Percentiles rank a stretch among this genome's conserved stretches.
These are phyloP conservation scores for Alentia gelatinosa DNA, from an alignment of 2,888 invertebrate species.

Conservation along the genomic window DNA sequence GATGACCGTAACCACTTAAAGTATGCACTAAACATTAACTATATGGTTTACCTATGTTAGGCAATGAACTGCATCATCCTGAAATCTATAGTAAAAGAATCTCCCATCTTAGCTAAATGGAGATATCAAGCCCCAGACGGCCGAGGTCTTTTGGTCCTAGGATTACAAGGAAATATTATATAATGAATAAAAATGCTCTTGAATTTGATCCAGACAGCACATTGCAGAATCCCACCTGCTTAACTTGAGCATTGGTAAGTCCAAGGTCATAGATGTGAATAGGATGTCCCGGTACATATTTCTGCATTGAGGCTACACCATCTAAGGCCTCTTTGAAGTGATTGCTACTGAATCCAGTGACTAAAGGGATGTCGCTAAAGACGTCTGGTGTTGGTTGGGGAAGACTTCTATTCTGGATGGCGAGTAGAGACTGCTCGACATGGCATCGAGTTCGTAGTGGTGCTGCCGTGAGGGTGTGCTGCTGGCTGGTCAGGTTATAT, in stretches of 20 bases:
- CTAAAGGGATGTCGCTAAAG: neutral
- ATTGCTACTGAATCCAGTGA: neutral
- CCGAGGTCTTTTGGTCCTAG: neutral
- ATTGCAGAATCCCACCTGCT: neutral
- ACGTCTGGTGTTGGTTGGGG: neutral
- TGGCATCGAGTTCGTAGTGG: neutral
- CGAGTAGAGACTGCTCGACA: neutral
- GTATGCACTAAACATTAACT: neutral
- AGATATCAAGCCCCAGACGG: neutral
- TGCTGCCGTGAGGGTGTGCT: neutral
- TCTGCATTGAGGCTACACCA: neutral
- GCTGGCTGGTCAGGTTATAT: neutral
- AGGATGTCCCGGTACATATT: neutral
- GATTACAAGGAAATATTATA: neutral
- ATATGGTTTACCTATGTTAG: too few relatives aligned
- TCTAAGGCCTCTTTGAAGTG: neutral
- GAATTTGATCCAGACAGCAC: neutral
- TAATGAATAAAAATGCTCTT: neutral
- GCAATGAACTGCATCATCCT: too few relatives aligned
- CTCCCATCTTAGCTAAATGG: neutral
- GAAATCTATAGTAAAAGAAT: neutral
- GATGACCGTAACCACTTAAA: neutral
- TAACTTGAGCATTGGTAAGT: neutral
- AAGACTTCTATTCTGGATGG: neutral
- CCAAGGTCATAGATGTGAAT: neutral